Evolutionary conservation across 2,888 invertebrate genomes (phyloP).

Genomic region (Bugula neritina): DNA sequence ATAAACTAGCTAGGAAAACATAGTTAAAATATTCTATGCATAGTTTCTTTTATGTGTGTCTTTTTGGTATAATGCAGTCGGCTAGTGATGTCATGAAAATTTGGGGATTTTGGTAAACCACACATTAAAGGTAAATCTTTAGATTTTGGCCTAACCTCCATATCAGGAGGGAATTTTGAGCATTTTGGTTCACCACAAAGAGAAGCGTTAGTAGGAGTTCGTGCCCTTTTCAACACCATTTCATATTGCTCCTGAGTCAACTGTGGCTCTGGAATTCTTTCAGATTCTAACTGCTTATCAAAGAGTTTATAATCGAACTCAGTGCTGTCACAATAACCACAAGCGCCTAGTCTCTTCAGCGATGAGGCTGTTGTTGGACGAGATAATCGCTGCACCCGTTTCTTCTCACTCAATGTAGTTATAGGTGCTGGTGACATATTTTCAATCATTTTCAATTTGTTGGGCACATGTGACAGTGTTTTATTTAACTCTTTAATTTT

Average conservation of each 20-base stretch:
- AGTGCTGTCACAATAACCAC: not conserved
- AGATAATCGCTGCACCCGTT: not conserved
- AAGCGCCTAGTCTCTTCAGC: not conserved
- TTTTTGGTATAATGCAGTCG: not conserved
- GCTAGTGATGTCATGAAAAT: not conserved
- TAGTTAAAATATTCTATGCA: not conserved
- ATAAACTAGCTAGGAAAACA: too few species aligned
- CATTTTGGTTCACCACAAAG: not conserved
- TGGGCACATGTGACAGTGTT: not conserved
- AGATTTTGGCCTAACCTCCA: not conserved
- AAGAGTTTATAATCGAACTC: not conserved
- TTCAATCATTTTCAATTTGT: not conserved
- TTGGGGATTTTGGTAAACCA: not conserved
- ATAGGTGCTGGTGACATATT: not conserved
- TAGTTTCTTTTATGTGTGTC: not conserved
- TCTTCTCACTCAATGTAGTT: too few species aligned
- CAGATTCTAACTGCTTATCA: not conserved
- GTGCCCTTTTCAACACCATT: not conserved
- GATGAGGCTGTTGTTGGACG: conserved; percentile 15
- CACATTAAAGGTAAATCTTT: conserved; percentile 3
- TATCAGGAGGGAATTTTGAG: not conserved
- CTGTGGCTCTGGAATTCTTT: not conserved
- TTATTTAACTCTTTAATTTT: not conserved
- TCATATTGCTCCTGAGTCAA: not conserved
- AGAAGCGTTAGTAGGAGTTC: conserved; percentile 11